These are phyloP conservation scores for Xiphydria camelus DNA, from an alignment of 2,888 invertebrate genomes.

Conservation along the genomic window DNA sequence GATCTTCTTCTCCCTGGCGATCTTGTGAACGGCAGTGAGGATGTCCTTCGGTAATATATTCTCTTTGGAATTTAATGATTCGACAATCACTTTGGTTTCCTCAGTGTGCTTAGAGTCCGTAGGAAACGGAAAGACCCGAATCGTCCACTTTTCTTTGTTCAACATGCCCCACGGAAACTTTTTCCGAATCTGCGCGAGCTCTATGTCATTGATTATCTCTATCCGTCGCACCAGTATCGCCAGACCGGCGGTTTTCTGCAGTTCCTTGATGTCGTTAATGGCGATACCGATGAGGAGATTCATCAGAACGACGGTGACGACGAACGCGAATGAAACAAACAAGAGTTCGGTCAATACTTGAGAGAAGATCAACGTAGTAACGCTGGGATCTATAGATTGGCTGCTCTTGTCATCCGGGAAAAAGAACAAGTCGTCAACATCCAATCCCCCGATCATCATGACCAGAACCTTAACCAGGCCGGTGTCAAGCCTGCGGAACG, in stretches of 20 bases:
- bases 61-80: slow-evolving; percentile 81
- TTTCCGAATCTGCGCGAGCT: slow-evolving; percentile 78
- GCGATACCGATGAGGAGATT: slow-evolving; percentile 85
- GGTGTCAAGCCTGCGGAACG: slow-evolving; percentile 82
- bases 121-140: slow-evolving; percentile 79
- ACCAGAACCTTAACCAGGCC: slow-evolving; percentile 83
- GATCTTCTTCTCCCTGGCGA: slow-evolving; percentile 73
- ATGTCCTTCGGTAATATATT: slow-evolving; percentile 79
- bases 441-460: slow-evolving; percentile 88
- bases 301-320: slow-evolving; percentile 85
- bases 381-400: slow-evolving; percentile 55
- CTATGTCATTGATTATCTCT: slow-evolving; percentile 84
- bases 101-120: slow-evolving; percentile 73
- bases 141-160: slow-evolving; percentile 76
- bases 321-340: slow-evolving; percentile 77
- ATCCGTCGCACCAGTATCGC: slow-evolving; percentile 84
- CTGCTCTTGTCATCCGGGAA: slow-evolving; percentile 70
- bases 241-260: slow-evolving; percentile 82
- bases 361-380: slow-evolving; percentile 63
- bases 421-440: slow-evolving; percentile 71
- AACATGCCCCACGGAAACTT: slow-evolving; percentile 75
- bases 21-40: slow-evolving; percentile 78
- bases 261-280: slow-evolving; percentile 83
- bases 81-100: slow-evolving; percentile 77
- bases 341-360: slow-evolving; percentile 83